phyloP scores from a whole-genome alignment of 2,888 invertebrate species.

The Eurytoma adleriae region DNA sequence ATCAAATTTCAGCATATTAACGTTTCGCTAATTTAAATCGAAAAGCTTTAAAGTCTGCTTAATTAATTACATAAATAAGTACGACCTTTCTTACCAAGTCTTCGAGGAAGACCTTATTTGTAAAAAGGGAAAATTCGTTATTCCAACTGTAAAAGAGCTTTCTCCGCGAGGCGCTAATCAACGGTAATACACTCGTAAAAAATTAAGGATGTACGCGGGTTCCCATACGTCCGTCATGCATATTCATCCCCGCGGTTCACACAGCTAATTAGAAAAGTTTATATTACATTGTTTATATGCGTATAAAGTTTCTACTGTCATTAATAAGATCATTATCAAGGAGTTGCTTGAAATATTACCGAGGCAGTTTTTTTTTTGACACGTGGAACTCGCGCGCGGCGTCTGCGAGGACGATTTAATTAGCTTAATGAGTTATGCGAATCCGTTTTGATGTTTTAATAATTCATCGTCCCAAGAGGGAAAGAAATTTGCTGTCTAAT shows the following conservation, averaged over 20 bases:
- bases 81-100: background rate
- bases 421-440: constrained; percentile 29
- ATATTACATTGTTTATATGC: constrained; percentile 48
- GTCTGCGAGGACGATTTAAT: constrained; percentile 19
- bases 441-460: background rate
- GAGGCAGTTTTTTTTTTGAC: constrained; percentile 11
- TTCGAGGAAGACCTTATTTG: background rate
- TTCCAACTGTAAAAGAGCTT: constrained; percentile 12
- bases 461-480: no score
- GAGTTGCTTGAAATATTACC: background rate
- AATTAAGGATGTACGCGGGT: constrained; percentile 12
- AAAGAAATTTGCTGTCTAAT: no score
- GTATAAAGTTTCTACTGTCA: constrained; percentile 29
- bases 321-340: constrained; percentile 50
- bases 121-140: constrained; percentile 24
- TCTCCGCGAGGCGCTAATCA: constrained; percentile 33
- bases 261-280: constrained; percentile 51
- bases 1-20: no score
- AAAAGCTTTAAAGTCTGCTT: background rate
- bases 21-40: no score
- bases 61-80: background rate
- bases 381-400: background rate
- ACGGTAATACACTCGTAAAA: constrained; percentile 15
- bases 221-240: constrained; percentile 29
- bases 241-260: constrained; percentile 29